phyloP scores from a whole-genome alignment of 1,140 invertebrate species.

The Steinernema khuongi region DNA sequence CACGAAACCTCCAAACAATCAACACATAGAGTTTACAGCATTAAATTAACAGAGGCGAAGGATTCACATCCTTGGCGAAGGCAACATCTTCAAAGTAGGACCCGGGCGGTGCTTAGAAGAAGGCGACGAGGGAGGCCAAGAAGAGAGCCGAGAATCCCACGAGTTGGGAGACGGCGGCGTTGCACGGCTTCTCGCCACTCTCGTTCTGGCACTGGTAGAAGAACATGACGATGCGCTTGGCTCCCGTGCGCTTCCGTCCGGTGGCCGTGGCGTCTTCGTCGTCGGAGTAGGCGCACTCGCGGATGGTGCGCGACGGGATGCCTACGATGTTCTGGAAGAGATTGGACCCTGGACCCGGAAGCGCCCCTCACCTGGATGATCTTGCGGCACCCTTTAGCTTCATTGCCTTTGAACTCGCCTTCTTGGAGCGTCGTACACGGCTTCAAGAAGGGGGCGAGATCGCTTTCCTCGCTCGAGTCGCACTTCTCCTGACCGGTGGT shows the following conservation, averaged over 20 bases:
- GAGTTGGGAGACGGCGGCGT: too few relatives aligned
- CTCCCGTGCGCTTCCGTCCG: conserved; percentile 45
- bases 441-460: conserved; percentile 32
- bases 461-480: conserved; percentile 25
- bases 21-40: too few relatives aligned
- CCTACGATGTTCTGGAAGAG: conserved; percentile 32
- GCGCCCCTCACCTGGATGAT: conserved; percentile 35
- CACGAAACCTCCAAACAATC: too few relatives aligned
- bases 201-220: conserved; percentile 43
- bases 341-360: conserved; percentile 21
- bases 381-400: conserved; percentile 39
- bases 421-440: conserved; percentile 24
- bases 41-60: too few relatives aligned
- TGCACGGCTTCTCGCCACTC: too few relatives aligned
- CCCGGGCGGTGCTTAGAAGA: too few relatives aligned
- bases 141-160: too few relatives aligned
- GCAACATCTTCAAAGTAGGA: too few relatives aligned
- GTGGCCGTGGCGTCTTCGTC: conserved; percentile 29
- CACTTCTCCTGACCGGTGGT: conserved; percentile 28
- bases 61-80: too few relatives aligned
- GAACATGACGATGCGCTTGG: conserved; percentile 31
- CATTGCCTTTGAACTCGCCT: conserved; percentile 21
- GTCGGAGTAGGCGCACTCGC: conserved; percentile 41
- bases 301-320: conserved; percentile 21
- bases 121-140: too few relatives aligned